Base-by-base conservation (phyloP, 2,797 vertebrate genomes). In the Spinus olivaceus region DNA sequence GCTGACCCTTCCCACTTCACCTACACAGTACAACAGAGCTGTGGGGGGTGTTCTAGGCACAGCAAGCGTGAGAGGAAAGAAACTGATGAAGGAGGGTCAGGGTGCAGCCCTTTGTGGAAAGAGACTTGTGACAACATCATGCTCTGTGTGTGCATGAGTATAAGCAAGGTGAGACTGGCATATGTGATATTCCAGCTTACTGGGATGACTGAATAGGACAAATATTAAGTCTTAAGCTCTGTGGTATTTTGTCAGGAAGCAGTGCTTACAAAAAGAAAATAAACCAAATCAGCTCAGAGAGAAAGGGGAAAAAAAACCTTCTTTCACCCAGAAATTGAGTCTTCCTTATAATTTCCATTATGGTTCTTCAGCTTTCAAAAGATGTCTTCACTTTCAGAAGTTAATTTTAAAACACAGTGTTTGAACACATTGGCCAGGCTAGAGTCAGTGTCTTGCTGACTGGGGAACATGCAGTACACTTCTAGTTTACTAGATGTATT, bases 101-200 rank as follows among this genome's bases (percentile, higher is more conserved):
- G 57, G 57, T 20, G 57, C 24, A 56, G 23, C 25, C 42, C 51
- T 78, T 64, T 77, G n/a, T 83, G 47, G 37, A 88, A 74, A 66
- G 25, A 19, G 39, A 16, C 8, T 53, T 27, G 32, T 42, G 53
- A 73, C 14, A 84, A 24, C 33, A 65, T 72, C 25, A 30, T 5
- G 9, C 32, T 64, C 12, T 53, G 3, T n/a, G 13, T 18, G n/a
- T 10, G 23, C 9, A 0, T 28, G 63, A 2, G 3, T 35, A 32
- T 1, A 0, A 56, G 27, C 4, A 4, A 79, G 39, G 44, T 22
- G 24, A 81, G 61, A 49, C 35, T 3, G 10, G 39, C 14, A 28
- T 19, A n/a, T 1, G 5, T 17, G 37, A 47, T 61, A 60, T 25
- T 41, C 22, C 49, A 81, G 5, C 35, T 37, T 50, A 35, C 28